A percentile compares a stretch with the other conserved stretches of the same genome.
Conservation (phyloP, 2,888 invertebrate genomes). For the Acleris holmiana region DNA sequence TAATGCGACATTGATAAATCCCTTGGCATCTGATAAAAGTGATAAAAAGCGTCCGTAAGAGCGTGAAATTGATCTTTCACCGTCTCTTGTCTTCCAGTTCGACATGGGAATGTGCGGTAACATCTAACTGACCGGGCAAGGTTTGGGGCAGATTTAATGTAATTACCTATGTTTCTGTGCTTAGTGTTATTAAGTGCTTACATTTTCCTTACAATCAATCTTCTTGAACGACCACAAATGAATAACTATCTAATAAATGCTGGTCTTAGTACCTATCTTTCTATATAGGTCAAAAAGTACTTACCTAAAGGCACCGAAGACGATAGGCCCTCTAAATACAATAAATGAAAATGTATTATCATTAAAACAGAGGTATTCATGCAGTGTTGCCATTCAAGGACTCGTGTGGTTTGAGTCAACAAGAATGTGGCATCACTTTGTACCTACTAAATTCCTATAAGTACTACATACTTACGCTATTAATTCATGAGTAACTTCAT, state of each 20-base stretch:
- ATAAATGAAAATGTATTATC: too few relatives aligned
- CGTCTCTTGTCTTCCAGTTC: background rate
- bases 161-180: too few relatives aligned
- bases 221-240: too few relatives aligned
- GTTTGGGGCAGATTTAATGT: too few relatives aligned
- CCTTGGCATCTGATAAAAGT: slow-evolving; percentile 43
- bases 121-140: too few relatives aligned
- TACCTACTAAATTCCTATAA: slow-evolving; percentile 17
- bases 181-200: too few relatives aligned
- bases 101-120: background rate
- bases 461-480: slow-evolving; percentile 2
- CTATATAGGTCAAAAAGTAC: too few relatives aligned
- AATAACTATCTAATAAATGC: too few relatives aligned
- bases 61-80: slow-evolving; percentile 35
- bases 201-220: too few relatives aligned
- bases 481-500: slow-evolving; percentile 25
- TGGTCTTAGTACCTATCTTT: too few relatives aligned
- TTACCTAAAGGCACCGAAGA: too few relatives aligned
- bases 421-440: slow-evolving; percentile 29
- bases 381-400: slow-evolving; percentile 44
- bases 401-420: slow-evolving; percentile 47
- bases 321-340: too few relatives aligned
- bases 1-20: slow-evolving; percentile 36
- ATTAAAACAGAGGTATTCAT: background rate
- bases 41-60: slow-evolving; percentile 43